These are phyloP conservation scores for Steatocranus sp. DNA, from an alignment of 2,797 vertebrate species.

Conservation along the genomic window DNA sequence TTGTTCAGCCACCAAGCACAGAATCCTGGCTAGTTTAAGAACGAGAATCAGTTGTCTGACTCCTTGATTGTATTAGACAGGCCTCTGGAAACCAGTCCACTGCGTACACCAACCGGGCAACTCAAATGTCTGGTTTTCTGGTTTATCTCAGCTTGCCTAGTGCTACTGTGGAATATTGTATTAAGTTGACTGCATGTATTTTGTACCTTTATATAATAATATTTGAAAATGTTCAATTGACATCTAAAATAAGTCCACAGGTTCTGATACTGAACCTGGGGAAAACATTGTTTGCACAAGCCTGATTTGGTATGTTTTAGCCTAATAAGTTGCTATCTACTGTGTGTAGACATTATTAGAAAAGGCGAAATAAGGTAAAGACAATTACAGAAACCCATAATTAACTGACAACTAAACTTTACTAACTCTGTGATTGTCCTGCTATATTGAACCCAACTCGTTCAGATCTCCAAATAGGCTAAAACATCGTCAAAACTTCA, in stretches of 20 bases:
- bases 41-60: constrained; percentile 45
- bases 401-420: not conserved
- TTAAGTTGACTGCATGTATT: constrained; percentile 1
- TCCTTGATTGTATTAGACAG: constrained; percentile 59
- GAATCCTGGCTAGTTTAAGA: constrained; percentile 55
- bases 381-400: constrained; percentile 27
- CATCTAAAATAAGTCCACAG: not conserved
- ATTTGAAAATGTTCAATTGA: constrained; percentile 12
- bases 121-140: constrained; percentile 44
- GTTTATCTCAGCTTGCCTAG: constrained; percentile 29
- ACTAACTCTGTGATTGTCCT: constrained; percentile 47
- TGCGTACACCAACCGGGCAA: constrained; percentile 26
- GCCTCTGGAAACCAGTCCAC: constrained; percentile 52
- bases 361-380: constrained; percentile 27
- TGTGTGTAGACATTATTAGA: constrained; percentile 12
- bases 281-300: constrained; percentile 18
- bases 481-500: constrained; percentile 23
- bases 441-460: constrained; percentile 8
- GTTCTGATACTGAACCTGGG: not conserved
- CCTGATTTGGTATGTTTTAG: constrained; percentile 36
- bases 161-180: constrained; percentile 18
- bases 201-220: not conserved
- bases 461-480: constrained; percentile 23
- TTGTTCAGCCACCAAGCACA: constrained; percentile 55
- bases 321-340: constrained; percentile 27